Evolutionary conservation across 2,797 vertebrate genomes (phyloP).

Genomic region (Tenualosa thibaudeaui): DNA sequence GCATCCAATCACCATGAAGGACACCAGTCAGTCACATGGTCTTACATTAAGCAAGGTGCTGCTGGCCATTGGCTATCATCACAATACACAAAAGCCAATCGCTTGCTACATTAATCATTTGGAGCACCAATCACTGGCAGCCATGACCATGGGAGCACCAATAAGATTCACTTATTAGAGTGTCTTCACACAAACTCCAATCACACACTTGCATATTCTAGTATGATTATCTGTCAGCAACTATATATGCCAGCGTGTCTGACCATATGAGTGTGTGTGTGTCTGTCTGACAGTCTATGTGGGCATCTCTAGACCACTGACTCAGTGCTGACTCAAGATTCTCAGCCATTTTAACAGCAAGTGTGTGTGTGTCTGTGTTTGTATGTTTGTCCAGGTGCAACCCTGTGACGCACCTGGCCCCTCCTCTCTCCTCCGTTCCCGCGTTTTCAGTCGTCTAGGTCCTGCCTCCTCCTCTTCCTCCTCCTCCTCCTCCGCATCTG

Average conservation of each 20-base stretch:
- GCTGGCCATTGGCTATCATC: neutral
- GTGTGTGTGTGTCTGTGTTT: constrained; percentile 7
- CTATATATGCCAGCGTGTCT: constrained; percentile 6
- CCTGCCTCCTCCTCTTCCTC: constrained; percentile 56
- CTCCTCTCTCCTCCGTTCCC: constrained; percentile 86
- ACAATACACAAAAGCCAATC: neutral
- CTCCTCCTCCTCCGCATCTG: constrained; percentile 33
- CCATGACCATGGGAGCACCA: neutral
- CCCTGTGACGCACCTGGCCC: constrained; percentile 72
- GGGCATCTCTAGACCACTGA: neutral
- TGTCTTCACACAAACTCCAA: neutral
- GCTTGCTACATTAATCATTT: neutral
- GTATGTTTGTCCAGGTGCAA: constrained; percentile 26
- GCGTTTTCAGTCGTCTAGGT: constrained; percentile 83
- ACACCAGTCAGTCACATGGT: neutral
- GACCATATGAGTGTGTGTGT: neutral
- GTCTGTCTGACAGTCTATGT: too few species aligned
- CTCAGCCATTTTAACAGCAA: neutral
- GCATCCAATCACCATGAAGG: neutral
- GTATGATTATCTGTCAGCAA: neutral
- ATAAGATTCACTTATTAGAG: neutral
- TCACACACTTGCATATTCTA: neutral
- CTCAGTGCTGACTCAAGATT: too few species aligned
- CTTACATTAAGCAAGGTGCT: too few species aligned
- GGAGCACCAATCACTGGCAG: neutral